These are phyloP conservation scores for Copidosoma aretas DNA, from an alignment of 2,888 invertebrate species.

Conservation along the genomic window DNA sequence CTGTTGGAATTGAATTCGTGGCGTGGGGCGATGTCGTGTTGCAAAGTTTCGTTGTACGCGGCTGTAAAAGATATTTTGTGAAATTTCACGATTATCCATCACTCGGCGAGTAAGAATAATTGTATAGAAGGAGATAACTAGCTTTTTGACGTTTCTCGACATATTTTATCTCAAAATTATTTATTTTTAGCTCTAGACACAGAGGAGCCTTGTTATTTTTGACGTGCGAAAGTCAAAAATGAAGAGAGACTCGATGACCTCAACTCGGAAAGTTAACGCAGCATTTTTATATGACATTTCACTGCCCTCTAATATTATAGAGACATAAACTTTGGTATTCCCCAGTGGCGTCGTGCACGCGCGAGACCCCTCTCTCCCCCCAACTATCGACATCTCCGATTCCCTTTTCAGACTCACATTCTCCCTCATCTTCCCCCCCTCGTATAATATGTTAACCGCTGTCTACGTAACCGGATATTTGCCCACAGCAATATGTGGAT, in stretches of 20 bases:
- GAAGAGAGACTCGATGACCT: conserved; percentile 13
- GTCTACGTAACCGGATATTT: conserved; percentile 30
- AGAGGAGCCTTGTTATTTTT: conserved; percentile 20
- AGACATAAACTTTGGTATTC: conserved; percentile 13
- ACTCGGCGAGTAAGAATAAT: too few species aligned
- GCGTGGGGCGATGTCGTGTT: too few species aligned
- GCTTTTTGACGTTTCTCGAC: too few species aligned
- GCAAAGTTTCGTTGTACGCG: neutral
- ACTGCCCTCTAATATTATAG: conserved; percentile 1
- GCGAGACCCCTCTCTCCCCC: conserved; percentile 15
- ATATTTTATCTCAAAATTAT: conserved; percentile 4
- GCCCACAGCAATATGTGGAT: conserved; percentile 22
- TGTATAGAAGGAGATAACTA: too few species aligned
- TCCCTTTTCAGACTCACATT: too few species aligned
- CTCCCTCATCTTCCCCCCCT: neutral
- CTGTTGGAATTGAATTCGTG: too few species aligned
- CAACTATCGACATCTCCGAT: neutral
- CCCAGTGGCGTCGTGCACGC: conserved; percentile 3
- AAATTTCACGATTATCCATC: neutral
- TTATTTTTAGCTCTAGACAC: conserved; percentile 2
- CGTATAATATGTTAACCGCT: conserved; percentile 11
- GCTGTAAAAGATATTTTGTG: neutral
- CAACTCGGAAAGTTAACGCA: neutral
- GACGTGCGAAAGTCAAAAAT: conserved; percentile 20
- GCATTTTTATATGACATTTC: neutral